Conservation (phyloP, 2,888 invertebrate genomes). For the Arenicola marina region DNA sequence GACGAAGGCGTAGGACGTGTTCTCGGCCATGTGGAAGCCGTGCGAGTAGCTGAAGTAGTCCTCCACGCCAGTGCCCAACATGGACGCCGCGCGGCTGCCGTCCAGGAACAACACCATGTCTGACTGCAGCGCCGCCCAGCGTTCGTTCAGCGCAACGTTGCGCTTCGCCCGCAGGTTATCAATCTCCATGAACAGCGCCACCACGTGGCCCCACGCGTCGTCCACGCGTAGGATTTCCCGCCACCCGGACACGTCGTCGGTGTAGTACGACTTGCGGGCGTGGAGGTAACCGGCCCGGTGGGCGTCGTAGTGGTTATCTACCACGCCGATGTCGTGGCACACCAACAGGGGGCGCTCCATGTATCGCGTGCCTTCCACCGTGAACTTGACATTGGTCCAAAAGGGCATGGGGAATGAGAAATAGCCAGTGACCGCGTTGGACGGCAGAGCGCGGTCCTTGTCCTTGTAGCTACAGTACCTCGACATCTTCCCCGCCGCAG, state of each 20-base stretch:
- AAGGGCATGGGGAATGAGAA: constrained; percentile 36
- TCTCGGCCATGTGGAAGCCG: constrained; percentile 35
- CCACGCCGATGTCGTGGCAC: constrained; percentile 25
- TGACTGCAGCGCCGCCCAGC: constrained; percentile 36
- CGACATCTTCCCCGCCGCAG: constrained; percentile 22
- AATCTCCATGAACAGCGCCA: constrained; percentile 30
- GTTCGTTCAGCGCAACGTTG: constrained; percentile 18
- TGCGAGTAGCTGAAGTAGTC: constrained; percentile 40
- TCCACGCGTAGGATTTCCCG: constrained; percentile 19
- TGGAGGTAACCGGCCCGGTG: constrained; percentile 30
- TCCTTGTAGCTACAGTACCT: constrained; percentile 20
- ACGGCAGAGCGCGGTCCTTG: not conserved
- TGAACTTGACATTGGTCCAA: constrained; percentile 26
- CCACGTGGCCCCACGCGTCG: constrained; percentile 33
- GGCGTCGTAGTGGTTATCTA: constrained; percentile 25
- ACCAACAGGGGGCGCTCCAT: constrained; percentile 7
- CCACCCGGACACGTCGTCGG: constrained; percentile 22
- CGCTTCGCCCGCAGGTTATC: constrained; percentile 28
- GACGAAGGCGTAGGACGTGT: constrained; percentile 35
- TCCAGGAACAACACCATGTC: constrained; percentile 32
- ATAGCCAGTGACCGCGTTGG: constrained; percentile 26
- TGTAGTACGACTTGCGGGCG: constrained; percentile 21
- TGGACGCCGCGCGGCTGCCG: constrained; percentile 18
- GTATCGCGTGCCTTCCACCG: constrained; percentile 18
- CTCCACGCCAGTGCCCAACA: constrained; percentile 36